A percentile compares a stretch with the other conserved stretches of the same genome.
phyloP scores from a whole-genome alignment of 2,797 vertebrate species.

The Peromyscus melanophrys region DNA sequence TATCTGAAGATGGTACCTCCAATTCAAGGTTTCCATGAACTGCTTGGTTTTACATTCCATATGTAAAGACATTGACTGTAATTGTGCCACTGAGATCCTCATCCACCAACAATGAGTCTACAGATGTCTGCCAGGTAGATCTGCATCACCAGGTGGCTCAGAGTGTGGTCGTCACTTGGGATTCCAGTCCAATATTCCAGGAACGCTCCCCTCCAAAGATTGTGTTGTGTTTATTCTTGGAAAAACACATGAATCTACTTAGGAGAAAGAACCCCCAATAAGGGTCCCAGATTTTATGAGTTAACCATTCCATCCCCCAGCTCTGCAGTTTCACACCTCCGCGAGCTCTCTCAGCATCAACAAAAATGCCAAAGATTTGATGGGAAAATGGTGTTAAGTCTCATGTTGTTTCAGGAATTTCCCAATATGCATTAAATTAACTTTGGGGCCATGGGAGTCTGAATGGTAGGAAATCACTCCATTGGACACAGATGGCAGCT shows the following conservation, averaged over 20 bases:
- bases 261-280: slow-evolving; percentile 82
- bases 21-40: neutral
- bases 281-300: slow-evolving; percentile 87
- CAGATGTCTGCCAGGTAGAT: neutral
- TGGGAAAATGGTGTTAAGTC: slow-evolving; percentile 90
- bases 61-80: neutral
- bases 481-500: slow-evolving; percentile 86
- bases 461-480: slow-evolving; percentile 82
- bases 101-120: neutral
- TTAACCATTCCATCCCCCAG: slow-evolving; percentile 86
- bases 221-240: slow-evolving; percentile 32
- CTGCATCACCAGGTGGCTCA: neutral
- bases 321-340: slow-evolving; percentile 88
- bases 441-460: slow-evolving; percentile 86
- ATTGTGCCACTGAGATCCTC: neutral
- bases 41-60: neutral
- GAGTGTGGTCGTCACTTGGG: neutral
- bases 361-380: slow-evolving; percentile 87
- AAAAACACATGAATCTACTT: slow-evolving; percentile 57
- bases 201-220: neutral
- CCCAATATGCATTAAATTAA: slow-evolving; percentile 91
- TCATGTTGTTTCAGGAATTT: slow-evolving; percentile 91
- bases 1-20: neutral
- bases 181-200: neutral
- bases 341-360: slow-evolving; percentile 87